phyloP scores from a whole-genome alignment of 2,797 vertebrate genomes.

The Cyclopterus lumpus region DNA sequence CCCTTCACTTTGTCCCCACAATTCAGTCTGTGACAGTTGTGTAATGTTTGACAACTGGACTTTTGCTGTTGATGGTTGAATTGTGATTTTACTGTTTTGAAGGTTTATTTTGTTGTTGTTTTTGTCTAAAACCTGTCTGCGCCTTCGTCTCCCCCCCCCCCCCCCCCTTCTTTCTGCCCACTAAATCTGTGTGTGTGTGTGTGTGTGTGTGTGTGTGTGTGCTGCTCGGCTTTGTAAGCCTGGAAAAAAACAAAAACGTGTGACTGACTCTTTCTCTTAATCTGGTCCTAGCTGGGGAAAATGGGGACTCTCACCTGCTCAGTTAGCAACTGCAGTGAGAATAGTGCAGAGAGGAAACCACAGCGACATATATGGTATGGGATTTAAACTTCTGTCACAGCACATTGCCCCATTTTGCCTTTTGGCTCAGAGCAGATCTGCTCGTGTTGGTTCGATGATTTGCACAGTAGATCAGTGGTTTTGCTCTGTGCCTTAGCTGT shows the following conservation, averaged over 20 bases:
- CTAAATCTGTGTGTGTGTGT: slow-evolving; percentile 45
- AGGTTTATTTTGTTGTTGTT: slow-evolving; percentile 37
- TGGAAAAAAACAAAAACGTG: slow-evolving; percentile 32
- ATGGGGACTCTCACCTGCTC: slow-evolving; percentile 27
- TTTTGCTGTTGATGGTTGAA: slow-evolving; percentile 76
- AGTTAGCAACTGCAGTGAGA: slow-evolving; percentile 37
- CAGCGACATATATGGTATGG: slow-evolving; percentile 58
- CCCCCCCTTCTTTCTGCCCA: slow-evolving; percentile 33
- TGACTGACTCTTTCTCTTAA: slow-evolving; percentile 43
- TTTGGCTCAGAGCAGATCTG: slow-evolving; percentile 56
- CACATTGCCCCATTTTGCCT: slow-evolving; percentile 47
- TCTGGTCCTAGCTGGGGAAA: slow-evolving; percentile 25
- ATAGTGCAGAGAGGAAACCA: slow-evolving; percentile 57
- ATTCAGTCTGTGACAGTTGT: slow-evolving; percentile 70
- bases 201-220: not conserved
- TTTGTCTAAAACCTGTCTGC: slow-evolving; percentile 66
- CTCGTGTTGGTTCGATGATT: slow-evolving; percentile 43
- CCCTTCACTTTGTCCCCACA: slow-evolving; percentile 44
- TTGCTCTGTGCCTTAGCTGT: slow-evolving; percentile 67
- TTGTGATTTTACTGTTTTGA: slow-evolving; percentile 77
- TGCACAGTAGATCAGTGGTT: slow-evolving; percentile 55
- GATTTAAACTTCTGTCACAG: slow-evolving; percentile 31
- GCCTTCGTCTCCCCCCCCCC: slow-evolving; percentile 61
- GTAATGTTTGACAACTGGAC: slow-evolving; percentile 81
- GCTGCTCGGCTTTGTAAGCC: slow-evolving; percentile 49